Base-by-base conservation (phyloP, 1,140 invertebrate species). In the Orchesella cincta region DNA sequence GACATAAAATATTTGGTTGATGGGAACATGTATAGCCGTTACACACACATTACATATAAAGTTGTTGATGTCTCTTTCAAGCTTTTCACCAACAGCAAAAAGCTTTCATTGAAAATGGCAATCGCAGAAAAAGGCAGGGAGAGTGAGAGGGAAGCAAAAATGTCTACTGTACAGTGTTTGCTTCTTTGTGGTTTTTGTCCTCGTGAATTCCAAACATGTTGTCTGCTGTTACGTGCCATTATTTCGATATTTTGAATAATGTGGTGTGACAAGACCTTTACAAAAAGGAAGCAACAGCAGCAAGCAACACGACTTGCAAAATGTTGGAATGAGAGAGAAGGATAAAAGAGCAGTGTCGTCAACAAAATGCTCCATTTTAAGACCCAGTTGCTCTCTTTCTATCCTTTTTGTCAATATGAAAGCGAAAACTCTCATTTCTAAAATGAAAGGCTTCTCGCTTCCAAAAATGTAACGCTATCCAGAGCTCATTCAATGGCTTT, bases 241-340 rank as follows among this genome's bases (percentile, higher is more conserved):
- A 67, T 67, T 67, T 67, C 62, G 26, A 67, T 67, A 23, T 57
- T 57, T 67, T 67, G 62, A 67, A 67, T 67, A 67, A 67, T 33
- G 62, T 67, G 26, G 3, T 33, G 31, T 29, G 62, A 67, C 62
- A 67, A 31, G 62, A 31, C 62, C 14, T 29, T 67, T 8, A 67
- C 2, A 67, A 29, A 67, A 67, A 67, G 3, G 8, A 62, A 67
- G 33, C 62, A 23, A 67, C 62, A 57, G 26, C n/a, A 46, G 39
- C 39, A 46, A 46, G 20, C 39, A 46, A 46, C 39, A 46, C 39
- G 39, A 57, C 14, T 26, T 46, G 39, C 39, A 46, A 46, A 46
- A 46, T 18, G 39, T 18, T 46, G 18, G 39, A n/a, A n/a, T n/a
- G n/a, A n/a, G n/a, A n/a, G n/a, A n/a, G n/a, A n/a, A n/a, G n/a